Evolutionary conservation across 2,797 vertebrate species (phyloP).

Genomic region (Bucorvus abyssinicus): DNA sequence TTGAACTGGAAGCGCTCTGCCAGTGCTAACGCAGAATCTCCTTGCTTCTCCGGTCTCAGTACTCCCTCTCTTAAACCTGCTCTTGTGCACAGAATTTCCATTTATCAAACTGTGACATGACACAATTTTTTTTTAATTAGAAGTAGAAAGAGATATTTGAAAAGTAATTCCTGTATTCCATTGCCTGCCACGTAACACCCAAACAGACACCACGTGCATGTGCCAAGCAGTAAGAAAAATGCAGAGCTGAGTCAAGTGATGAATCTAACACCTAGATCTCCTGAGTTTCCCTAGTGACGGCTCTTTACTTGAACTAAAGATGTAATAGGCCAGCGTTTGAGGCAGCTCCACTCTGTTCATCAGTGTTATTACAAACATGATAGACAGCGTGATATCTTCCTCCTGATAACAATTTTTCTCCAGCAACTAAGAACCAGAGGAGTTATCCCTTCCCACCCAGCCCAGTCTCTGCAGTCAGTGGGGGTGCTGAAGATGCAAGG

Average conservation of each 20-base stretch:
- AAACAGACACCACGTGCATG: constrained; percentile 27
- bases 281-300: constrained; percentile 39
- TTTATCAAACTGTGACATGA: constrained; percentile 45
- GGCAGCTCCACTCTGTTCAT: constrained; percentile 34
- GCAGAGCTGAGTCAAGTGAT: constrained; percentile 27
- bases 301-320: constrained; percentile 50
- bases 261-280: constrained; percentile 42
- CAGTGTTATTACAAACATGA: constrained; percentile 39
- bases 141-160: constrained; percentile 53
- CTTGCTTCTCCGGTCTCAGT: constrained; percentile 38
- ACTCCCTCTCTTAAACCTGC: constrained; percentile 3
- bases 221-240: constrained; percentile 49
- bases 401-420: not conserved
- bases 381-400: not conserved
- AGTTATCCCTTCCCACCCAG: not conserved
- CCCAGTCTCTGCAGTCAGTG: not conserved
- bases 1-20: not conserved
- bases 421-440: constrained; percentile 2
- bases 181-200: constrained; percentile 35
- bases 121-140: constrained; percentile 9
- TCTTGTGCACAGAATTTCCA: constrained; percentile 56
- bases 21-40: constrained; percentile 7
- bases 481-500: not conserved
- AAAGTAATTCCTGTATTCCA: constrained; percentile 53
- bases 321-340: not conserved